Evolutionary conservation across 2,797 vertebrate species (phyloP), one percentile per base, ranked within the genome.

Genomic region (Tokudaia muenninki): DNA sequence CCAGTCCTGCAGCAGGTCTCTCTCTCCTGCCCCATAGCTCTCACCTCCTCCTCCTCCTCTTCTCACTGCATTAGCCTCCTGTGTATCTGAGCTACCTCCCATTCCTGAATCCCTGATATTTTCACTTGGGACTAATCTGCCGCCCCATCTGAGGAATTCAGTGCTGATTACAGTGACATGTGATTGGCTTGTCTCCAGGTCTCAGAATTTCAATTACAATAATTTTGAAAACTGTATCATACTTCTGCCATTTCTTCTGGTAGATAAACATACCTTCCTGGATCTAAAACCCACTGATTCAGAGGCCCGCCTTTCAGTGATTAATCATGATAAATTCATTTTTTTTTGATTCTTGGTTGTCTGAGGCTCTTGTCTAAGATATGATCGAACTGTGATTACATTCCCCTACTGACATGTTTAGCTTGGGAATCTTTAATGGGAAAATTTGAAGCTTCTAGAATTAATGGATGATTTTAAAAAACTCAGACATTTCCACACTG

Each of bases 51-150:
- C 44, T 52, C 47, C 80, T 59, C 1, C 72, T 92, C 81, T 95
- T 57, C 74, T 74, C 82, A 94, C 92, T 84, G 92, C 93, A 94
- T 96, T 75, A 96, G 88, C n/a, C 75, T 59, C 74, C 50, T 10
- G 31, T 26, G 41, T 55, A 3, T 37, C 44, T 88, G 37, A 22
- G 22, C 2, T n/a, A 75, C 63, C 70, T 72, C 55, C 16, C 22
- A 52, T 2, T 3, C 21, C 52, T 50, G 59, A 65, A 44, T 55
- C 78, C 72, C 74, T 19, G 83, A 24, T 7, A 59, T 26, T 95
- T 55, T 47, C 70, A 75, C 41, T 41, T 22, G 21, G 29, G 52
- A 75, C 67, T 74, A n/a, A 91, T 70, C 41, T 55, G 57, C 59
- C 34, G 22, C 1, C 16, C 50, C 26, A 24, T 0, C 0, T 3